These are phyloP conservation scores for Chironomus riparius DNA, from an alignment of 2,888 invertebrate genomes.

Conservation along the genomic window DNA sequence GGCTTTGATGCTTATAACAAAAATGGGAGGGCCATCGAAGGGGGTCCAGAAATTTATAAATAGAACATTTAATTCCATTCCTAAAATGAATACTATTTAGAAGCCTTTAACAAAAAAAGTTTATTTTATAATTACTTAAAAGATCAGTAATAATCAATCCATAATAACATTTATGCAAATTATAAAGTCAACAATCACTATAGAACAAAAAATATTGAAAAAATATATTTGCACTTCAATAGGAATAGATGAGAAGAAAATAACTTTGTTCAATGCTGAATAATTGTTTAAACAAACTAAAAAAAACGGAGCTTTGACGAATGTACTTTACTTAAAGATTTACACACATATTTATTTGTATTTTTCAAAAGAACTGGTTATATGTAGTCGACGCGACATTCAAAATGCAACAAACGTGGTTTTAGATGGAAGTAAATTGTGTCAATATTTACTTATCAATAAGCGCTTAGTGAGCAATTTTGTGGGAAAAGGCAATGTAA, in stretches of 20 bases:
- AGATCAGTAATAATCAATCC: too few relatives aligned
- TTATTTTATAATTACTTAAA: too few relatives aligned
- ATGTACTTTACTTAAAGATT: background rate
- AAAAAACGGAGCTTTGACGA: background rate
- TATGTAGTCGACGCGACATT: background rate
- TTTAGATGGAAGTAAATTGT: background rate
- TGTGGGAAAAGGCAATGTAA: background rate
- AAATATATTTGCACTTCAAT: too few relatives aligned
- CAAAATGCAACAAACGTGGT: slow-evolving; percentile 17
- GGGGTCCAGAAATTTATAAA: too few relatives aligned
- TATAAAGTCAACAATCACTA: too few relatives aligned
- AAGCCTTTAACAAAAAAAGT: too few relatives aligned
- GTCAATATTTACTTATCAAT: slow-evolving; percentile 21
- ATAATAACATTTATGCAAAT: too few relatives aligned
- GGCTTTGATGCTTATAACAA: too few relatives aligned
- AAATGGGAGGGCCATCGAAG: too few relatives aligned
- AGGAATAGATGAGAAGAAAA: too few relatives aligned
- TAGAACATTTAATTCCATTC: too few relatives aligned
- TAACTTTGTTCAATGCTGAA: background rate
- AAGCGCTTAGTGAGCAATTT: background rate
- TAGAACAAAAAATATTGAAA: background rate
- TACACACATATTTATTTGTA: background rate
- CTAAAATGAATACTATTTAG: too few relatives aligned
- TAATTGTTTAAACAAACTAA: background rate
- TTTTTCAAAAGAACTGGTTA: slow-evolving; percentile 9